Evolutionary conservation across 2,888 invertebrate genomes (phyloP), one percentile per base, ranked within the genome.

Genomic region (Zhuqinia jingwanae): DNA sequence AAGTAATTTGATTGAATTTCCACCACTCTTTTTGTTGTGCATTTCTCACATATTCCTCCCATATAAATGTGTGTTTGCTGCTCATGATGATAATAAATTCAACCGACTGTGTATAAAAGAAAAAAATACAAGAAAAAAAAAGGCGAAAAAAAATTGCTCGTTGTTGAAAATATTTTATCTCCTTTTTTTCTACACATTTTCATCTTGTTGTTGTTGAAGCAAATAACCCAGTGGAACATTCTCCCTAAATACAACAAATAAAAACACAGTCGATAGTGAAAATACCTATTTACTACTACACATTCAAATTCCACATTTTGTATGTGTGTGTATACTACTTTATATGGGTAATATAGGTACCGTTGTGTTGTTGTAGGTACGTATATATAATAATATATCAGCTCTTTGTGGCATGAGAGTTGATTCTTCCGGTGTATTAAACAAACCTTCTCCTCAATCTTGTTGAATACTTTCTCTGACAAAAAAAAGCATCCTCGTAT

Each of bases 371-470:
- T n/a, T n/a, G n/a, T 36, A 36, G 36, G 8, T 36, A 36, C 36
- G 36, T 65, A 36, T 65, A 20, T 47, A 22, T 22, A 45, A n/a
- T 60, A 30, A 45, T 25, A 17, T 42, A 36, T 36, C 36, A 42
- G 42, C 8, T 25, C 47, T 47, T 47, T 70, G 25, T 70, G 47
- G 45, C 70, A 56, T 42, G 58, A 58, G 60, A 77, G 77, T 60
- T 77, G 60, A 58, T 63, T 77, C 77, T 77, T 77, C 77, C 77
- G 77, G 77, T 77, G 77, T 77, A 60, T 58, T 77, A 77, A 47
- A 47, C 77, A 77, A 36, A 20, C 58, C 27, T 30, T 30, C 30
- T 17, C 20, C 65, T 42, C 42, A n/a, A 68, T 68, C 25, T 73
- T 36, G 27, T 75, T 75, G 53, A 75, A 75, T 75, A 68, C 58